A percentile compares a stretch with the other conserved stretches of the same genome.
These are phyloP conservation scores for Malthinus flaveolus DNA, from an alignment of 2,888 invertebrate species.

Conservation along the genomic window DNA sequence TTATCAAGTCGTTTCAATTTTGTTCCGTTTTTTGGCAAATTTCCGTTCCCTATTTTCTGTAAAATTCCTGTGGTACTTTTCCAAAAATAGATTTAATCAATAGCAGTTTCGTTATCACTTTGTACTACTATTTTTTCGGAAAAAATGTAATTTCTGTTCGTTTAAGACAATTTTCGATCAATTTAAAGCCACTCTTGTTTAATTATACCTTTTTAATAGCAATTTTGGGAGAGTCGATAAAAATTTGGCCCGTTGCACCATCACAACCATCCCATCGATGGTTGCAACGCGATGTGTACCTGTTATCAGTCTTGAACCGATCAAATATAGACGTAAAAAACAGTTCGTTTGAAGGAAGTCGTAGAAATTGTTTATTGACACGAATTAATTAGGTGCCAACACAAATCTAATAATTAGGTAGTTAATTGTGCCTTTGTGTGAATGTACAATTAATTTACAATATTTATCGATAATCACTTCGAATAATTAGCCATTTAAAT, in stretches of 20 bases:
- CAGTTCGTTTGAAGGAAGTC: too few relatives aligned
- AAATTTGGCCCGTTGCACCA: not conserved
- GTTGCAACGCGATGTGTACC: too few relatives aligned
- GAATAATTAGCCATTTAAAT: too few relatives aligned
- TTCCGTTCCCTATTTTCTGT: conserved; percentile 34
- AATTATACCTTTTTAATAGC: too few relatives aligned
- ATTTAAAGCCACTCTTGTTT: too few relatives aligned
- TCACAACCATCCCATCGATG: too few relatives aligned
- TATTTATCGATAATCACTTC: too few relatives aligned
- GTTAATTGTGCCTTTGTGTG: not conserved
- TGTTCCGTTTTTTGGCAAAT: not conserved
- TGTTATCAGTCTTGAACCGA: too few relatives aligned
- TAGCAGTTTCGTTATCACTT: conserved; percentile 47
- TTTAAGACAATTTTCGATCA: too few relatives aligned
- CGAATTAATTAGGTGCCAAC: not conserved
- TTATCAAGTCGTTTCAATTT: not conserved
- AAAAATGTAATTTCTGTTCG: not conserved
- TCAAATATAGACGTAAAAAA: too few relatives aligned
- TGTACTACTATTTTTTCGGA: conserved; percentile 11
- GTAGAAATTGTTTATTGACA: not conserved
- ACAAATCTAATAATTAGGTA: not conserved
- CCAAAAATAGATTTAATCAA: conserved; percentile 50
- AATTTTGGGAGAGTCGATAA: not conserved
- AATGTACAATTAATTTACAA: too few relatives aligned
- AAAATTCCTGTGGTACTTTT: conserved; percentile 38